Evolutionary conservation across 1,140 invertebrate genomes (phyloP).

Genomic region (Lepidurus arcticus): DNA sequence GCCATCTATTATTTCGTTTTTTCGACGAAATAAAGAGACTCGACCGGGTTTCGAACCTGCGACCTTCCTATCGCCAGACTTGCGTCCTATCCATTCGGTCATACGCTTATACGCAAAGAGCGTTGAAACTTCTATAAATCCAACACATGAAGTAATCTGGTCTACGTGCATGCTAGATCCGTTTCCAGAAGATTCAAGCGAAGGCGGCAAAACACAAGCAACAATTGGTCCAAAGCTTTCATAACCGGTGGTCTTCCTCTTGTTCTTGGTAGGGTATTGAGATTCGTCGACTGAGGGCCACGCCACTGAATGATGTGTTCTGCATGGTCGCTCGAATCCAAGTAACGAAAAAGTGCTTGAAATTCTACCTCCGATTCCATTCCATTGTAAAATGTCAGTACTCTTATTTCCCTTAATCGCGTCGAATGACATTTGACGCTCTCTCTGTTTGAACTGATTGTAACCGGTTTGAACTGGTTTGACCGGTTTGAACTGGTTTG

Average conservation of each 20-base stretch:
- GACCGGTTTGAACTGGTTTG: too few species aligned
- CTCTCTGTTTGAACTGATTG: too few species aligned
- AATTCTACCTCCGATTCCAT: slow-evolving; percentile 22
- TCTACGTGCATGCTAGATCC: too few species aligned
- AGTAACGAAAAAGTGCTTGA: not conserved
- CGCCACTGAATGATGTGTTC: not conserved
- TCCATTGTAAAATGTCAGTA: not conserved
- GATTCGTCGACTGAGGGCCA: not conserved
- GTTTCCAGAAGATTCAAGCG: slow-evolving; percentile 22
- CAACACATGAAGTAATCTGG: too few species aligned
- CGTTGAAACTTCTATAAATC: too few species aligned
- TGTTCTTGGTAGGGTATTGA: not conserved
- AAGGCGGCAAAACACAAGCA: slow-evolving; percentile 26
- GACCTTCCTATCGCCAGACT: too few species aligned
- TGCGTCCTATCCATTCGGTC: too few species aligned
- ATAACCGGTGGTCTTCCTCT: slow-evolving; percentile 3
- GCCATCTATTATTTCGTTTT: too few species aligned
- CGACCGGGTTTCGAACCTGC: too few species aligned
- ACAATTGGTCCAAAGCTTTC: not conserved
- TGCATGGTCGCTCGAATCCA: slow-evolving; percentile 16
- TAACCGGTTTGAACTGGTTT: too few species aligned
- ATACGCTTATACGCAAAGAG: too few species aligned
- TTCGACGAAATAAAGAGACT: too few species aligned
- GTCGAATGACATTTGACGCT: not conserved
- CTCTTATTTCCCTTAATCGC: not conserved